A percentile compares a stretch with the other conserved stretches of the same genome.
phyloP scores from a whole-genome alignment of 2,113 vertebrate genomes.

The Equus przewalskii region DNA sequence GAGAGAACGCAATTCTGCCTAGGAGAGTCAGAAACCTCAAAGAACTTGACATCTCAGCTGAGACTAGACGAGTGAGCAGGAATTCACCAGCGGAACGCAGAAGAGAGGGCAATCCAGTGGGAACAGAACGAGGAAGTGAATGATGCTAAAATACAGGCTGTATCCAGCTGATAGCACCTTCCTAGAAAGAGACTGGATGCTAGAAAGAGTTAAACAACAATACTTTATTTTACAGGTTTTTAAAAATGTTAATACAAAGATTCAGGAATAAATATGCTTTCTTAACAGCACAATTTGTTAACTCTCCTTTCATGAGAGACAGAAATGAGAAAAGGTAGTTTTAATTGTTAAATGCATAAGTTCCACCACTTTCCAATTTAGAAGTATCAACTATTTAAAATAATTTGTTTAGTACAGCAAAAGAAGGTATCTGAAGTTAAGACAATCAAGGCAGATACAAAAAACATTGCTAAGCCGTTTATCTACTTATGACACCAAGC shows the following conservation, averaged over 20 bases:
- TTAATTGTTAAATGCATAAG: background rate
- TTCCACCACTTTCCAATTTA: slow-evolving; percentile 1
- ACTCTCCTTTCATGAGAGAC: background rate
- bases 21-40: background rate
- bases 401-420: slow-evolving; percentile 3
- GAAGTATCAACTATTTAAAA: slow-evolving; percentile 34
- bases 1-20: background rate
- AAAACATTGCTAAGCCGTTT: background rate
- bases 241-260: background rate
- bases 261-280: slow-evolving; percentile 13
- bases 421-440: background rate
- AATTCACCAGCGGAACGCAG: background rate
- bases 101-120: background rate
- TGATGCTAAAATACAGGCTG: background rate
- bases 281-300: background rate
- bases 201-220: background rate
- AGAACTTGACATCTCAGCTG: background rate
- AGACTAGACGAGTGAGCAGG: background rate
- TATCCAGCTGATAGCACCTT: background rate
- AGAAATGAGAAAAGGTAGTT: slow-evolving; percentile 38
- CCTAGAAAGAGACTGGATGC: background rate
- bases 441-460: background rate
- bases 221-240: background rate
- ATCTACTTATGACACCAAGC: background rate
- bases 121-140: background rate